Conservation (phyloP, 2,797 vertebrate genomes). For the Halcyon badia region DNA sequence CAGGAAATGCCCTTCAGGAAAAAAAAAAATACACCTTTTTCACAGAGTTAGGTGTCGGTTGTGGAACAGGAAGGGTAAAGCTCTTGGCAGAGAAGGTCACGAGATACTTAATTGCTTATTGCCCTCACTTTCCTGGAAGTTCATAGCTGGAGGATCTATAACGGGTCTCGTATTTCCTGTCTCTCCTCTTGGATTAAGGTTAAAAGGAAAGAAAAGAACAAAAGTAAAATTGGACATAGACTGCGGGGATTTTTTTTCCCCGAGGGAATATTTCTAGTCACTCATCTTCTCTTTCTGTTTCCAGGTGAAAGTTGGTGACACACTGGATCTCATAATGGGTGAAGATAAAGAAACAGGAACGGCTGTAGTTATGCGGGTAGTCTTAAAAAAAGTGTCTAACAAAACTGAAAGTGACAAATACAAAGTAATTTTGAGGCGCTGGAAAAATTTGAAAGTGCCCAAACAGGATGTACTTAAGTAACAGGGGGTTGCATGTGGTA, state of each 20-base stretch:
- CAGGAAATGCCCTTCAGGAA: not conserved
- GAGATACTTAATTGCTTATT: not conserved
- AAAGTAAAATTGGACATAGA: not conserved
- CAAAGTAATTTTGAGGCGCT: conserved; percentile 89
- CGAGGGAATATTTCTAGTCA: not conserved
- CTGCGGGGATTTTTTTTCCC: not conserved
- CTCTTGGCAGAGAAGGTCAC: not conserved
- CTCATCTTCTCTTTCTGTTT: conserved; percentile 21
- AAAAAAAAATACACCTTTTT: not conserved
- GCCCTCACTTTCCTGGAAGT: not conserved
- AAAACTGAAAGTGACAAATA: conserved; percentile 85
- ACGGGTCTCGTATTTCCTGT: not conserved
- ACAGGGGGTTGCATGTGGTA: conserved; percentile 5
- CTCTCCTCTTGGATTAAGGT: not conserved
- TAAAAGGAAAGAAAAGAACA: not conserved
- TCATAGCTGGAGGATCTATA: not conserved
- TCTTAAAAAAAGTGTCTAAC: conserved; percentile 83
- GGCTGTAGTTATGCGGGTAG: conserved; percentile 89
- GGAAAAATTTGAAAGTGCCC: conserved; percentile 89
- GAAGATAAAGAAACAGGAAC: conserved; percentile 87
- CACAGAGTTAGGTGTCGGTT: not conserved
- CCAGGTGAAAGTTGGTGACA: conserved; percentile 94
- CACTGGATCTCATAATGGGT: conserved; percentile 88
- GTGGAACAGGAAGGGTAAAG: not conserved
- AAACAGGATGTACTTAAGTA: conserved; percentile 81